Evolutionary conservation across 2,797 vertebrate genomes (phyloP), one percentile per base, ranked within the genome.

Genomic region (Valencia hispanica): DNA sequence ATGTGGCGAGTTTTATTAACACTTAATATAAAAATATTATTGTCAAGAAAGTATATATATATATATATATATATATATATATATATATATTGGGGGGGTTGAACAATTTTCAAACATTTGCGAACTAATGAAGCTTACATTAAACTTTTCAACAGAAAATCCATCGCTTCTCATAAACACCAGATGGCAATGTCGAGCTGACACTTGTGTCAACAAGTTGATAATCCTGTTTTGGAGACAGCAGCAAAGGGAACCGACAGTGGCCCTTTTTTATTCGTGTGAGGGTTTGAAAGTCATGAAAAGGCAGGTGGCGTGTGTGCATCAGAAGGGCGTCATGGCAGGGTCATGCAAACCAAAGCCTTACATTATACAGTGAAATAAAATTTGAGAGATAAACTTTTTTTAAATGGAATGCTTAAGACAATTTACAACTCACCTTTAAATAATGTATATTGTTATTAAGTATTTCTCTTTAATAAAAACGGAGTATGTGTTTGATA

Each of bases 161-260:
- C 18, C 30, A 20, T 9, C 32, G 1, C 34, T 18, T 65, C 61
- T 22, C 2, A 25, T 10, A 12, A 39, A 59, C 89, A 80, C 39
- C 48, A 85, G 91, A 63, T 80, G 90, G 88, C 74, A 1, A 0
- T 39, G 68, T 34, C 43, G 74, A 72, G 57, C 80, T 72, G 27
- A 50, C 8, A 47, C 0, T 34, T 11, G 59, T n/a, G 55, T 59
- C 27, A 17, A 59, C 2, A 30, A 59, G 17, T 18, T 20, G 10
- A 34, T 4, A 15, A 3, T 36, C 59, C 59, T 22, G 32, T 2
- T 36, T 36, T 63, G 32, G 30, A 18, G 36, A 32, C 39, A 73
- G 53, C 27, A 14, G 27, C 41, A 32, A 11, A 66, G 22, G 48
- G 48, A 53, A n/a, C 53, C 15, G 75, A 76, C 73, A 39, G 39